Conservation (phyloP, 2,113 vertebrate genomes). For the Melospiza georgiana region DNA sequence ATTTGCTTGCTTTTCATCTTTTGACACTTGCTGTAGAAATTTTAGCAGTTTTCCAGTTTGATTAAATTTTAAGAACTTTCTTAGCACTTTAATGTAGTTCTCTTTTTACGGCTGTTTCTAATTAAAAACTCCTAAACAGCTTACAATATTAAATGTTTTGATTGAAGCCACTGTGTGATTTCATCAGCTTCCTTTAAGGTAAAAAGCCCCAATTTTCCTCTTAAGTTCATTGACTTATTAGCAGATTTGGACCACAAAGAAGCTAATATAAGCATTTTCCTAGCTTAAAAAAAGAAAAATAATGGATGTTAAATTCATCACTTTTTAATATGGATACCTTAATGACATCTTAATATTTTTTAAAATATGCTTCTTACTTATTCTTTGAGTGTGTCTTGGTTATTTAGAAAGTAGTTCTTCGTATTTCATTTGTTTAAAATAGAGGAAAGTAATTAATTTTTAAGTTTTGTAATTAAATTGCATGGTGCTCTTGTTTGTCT, state of each 20-base stretch:
- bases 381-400: neutral
- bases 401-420: neutral
- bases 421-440: neutral
- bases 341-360: neutral
- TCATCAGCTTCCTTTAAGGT: neutral
- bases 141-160: neutral
- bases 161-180: neutral
- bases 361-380: neutral
- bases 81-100: neutral
- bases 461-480: neutral
- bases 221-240: neutral
- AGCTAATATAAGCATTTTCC: neutral
- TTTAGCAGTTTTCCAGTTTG: neutral
- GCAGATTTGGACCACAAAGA: neutral
- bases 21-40: neutral
- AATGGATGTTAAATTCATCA: neutral
- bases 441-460: neutral
- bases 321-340: neutral
- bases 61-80: neutral
- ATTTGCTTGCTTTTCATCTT: conserved; percentile 16
- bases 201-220: neutral
- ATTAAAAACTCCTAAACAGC: neutral
- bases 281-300: neutral
- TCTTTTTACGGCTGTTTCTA: neutral
- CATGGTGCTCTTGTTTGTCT: neutral